Percentiles rank a stretch among this genome's conserved stretches.
Conservation (phyloP, 2,797 vertebrate genomes). For the Mormyrus hasselquistii region DNA sequence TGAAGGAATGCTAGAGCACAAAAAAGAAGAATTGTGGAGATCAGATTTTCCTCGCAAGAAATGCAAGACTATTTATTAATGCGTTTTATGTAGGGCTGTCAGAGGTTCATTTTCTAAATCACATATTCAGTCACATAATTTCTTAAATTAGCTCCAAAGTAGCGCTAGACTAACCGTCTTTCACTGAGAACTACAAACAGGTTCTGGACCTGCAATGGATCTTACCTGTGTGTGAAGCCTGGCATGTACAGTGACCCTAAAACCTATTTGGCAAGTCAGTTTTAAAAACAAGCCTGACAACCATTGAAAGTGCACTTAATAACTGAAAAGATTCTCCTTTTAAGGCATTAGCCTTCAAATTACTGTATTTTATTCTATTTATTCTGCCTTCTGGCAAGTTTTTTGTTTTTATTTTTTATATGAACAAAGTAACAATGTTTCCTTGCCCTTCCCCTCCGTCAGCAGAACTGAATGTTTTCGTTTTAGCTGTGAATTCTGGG, state of each 20-base stretch:
- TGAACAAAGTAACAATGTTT: not conserved
- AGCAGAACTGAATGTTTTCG: not conserved
- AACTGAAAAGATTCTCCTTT: not conserved
- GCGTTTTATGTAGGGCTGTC: not conserved
- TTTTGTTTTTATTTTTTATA: not conserved
- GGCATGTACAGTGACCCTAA: not conserved
- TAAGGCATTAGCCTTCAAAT: not conserved
- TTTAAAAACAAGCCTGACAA: not conserved
- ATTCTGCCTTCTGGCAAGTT: not conserved
- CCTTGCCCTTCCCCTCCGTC: not conserved
- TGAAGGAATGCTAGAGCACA: not conserved
- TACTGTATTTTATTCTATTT: not conserved
- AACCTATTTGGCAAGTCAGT: not conserved
- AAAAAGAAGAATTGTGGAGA: too few relatives aligned
- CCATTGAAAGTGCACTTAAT: not conserved
- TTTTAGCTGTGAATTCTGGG: not conserved
- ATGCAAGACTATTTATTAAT: not conserved
- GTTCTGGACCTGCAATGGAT: not conserved
- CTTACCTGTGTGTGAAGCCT: not conserved
- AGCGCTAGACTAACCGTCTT: not conserved
- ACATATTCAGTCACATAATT: not conserved
- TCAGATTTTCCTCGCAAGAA: not conserved
- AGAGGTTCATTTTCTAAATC: not conserved
- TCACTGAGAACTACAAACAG: not conserved
- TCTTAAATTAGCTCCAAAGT: not conserved